phyloP scores from a whole-genome alignment of 2,113 vertebrate species.

The Puma concolor region DNA sequence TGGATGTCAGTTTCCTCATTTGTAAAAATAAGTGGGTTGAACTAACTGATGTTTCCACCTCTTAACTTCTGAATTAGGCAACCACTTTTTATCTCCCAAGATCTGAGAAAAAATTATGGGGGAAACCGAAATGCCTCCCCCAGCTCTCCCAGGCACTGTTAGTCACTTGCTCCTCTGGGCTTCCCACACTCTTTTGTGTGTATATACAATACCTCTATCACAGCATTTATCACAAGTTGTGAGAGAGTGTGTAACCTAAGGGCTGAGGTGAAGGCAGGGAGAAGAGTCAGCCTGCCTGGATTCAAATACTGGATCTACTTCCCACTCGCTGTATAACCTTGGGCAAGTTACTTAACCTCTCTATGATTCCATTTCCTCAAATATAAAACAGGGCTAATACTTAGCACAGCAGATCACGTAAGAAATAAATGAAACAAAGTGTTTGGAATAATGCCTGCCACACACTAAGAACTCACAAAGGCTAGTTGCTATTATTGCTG shows the following conservation, averaged over 20 bases:
- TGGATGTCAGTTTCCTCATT: slow-evolving; percentile 39
- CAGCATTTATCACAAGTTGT: not conserved
- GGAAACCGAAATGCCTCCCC: slow-evolving; percentile 61
- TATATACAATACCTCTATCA: not conserved
- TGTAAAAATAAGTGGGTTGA: slow-evolving; percentile 51
- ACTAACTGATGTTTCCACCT: slow-evolving; percentile 63
- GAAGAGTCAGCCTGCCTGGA: not conserved
- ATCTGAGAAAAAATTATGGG: slow-evolving; percentile 62
- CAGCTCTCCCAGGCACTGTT: slow-evolving; percentile 53
- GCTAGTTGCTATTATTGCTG: not conserved
- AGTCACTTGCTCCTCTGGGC: slow-evolving; percentile 65
- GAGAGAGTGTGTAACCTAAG: not conserved
- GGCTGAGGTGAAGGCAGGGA: not conserved
- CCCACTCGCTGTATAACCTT: not conserved
- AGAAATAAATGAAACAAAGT: slow-evolving; percentile 58
- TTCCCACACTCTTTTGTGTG: not conserved
- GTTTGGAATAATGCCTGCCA: slow-evolving; percentile 35
- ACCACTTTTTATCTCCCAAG: slow-evolving; percentile 57
- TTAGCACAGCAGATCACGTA: not conserved
- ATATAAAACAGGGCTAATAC: slow-evolving; percentile 53
- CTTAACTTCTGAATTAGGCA: slow-evolving; percentile 57
- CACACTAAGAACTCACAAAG: slow-evolving; percentile 25
- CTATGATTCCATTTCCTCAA: slow-evolving; percentile 41
- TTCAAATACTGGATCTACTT: slow-evolving; percentile 48
- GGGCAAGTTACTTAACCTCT: slow-evolving; percentile 42